Base-by-base conservation (phyloP, 1,140 invertebrate species). In the Asbolus verrucosus region DNA sequence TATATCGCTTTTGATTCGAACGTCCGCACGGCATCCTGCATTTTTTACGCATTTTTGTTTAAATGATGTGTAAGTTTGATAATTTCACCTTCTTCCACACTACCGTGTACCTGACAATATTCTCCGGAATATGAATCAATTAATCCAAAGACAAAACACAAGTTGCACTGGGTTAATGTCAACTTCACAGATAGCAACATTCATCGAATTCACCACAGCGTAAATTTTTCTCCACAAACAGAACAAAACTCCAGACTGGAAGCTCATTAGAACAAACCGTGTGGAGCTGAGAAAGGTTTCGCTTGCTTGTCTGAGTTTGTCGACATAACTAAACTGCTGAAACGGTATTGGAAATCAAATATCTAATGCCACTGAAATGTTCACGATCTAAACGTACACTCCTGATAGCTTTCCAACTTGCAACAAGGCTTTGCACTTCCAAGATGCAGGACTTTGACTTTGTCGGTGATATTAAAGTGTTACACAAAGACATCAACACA, bases 271-370 rank as follows among this genome's bases (percentile, higher is more conserved):
- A 54, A 21, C 19, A 54, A 19, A 54, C n/a, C 21, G 46, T 54
- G 46, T 30, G 46, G 27, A 36, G 46, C 5, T 14, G 46, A 27
- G 21, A 54, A 54, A 54, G 43, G 43, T 50, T 50, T 21, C 43
- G 46, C 46, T 54, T 54, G 46, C 46, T 54, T 27, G 46, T 24
- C 46, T 54, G 46, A 14, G 46, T 54, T 24, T 54, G 46, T 54
- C 46, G 46, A 54, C 46, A 54, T 27, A 27, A 54, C 43, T 11
- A 54, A 54, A 54, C 46, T 54, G 2, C 19, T 54, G 21, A 54
- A 27, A 54, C 46, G 46, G 46, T 54, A 54, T 54, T 54, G 46
- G 21, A 54, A 54, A 54, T 54, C 46, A 54, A 54, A 21, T 50
- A 50, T 54, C 46, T 54, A 54, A 54, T 54, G 21, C 46, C 27